These are phyloP conservation scores for Eublepharis macularius DNA, from an alignment of 2,113 vertebrate species.

Conservation along the genomic window DNA sequence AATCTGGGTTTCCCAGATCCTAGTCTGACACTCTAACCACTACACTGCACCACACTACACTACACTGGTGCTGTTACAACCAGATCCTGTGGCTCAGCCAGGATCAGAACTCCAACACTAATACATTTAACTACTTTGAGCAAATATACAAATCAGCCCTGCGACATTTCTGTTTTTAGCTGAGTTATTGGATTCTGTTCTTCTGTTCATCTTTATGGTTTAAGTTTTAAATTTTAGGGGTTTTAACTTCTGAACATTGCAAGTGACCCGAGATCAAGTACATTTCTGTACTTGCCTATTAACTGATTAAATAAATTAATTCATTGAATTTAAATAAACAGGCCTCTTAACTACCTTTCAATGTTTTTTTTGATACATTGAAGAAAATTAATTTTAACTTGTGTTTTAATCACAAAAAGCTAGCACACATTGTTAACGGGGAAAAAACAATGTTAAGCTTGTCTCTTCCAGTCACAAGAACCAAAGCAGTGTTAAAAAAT, in stretches of 20 bases:
- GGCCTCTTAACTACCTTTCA: background rate
- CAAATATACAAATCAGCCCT: too few species aligned
- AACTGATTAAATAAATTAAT: background rate
- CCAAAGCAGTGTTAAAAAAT: background rate
- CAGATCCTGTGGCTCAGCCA: background rate
- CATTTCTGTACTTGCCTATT: too few species aligned
- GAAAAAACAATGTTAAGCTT: background rate
- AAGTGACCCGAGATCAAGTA: too few species aligned
- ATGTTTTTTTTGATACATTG: background rate
- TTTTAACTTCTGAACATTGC: too few species aligned
- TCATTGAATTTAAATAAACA: background rate
- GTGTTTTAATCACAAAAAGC: background rate
- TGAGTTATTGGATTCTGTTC: background rate
- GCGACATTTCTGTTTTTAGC: background rate
- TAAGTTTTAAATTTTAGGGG: background rate
- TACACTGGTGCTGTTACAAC: too few species aligned
- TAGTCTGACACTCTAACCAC: too few species aligned
- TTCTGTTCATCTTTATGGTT: background rate
- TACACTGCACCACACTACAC: too few species aligned
- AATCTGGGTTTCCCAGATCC: too few species aligned
- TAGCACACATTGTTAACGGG: background rate
- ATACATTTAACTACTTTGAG: background rate
- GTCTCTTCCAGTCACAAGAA: background rate
- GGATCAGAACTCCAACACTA: background rate
- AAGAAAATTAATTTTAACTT: background rate